These are phyloP conservation scores for Albula goreensis DNA, from an alignment of 2,113 vertebrate genomes.

Conservation along the genomic window DNA sequence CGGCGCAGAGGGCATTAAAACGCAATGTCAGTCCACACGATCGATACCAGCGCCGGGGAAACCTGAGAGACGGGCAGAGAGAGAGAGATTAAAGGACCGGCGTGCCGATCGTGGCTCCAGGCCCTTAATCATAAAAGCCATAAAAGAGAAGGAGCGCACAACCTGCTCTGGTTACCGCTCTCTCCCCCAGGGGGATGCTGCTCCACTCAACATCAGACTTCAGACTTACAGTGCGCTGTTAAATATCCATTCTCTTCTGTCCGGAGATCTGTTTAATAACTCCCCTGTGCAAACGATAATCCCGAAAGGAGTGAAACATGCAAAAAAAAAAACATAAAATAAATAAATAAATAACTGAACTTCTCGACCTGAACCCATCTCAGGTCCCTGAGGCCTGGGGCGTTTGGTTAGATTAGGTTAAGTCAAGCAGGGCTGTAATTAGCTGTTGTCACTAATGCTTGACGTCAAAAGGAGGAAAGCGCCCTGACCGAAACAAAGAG, in stretches of 20 bases:
- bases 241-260: not conserved
- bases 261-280: not conserved
- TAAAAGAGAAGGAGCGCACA: not conserved
- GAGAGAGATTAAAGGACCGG: constrained; percentile 20
- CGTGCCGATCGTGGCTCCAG: not conserved
- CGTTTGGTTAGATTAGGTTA: not conserved
- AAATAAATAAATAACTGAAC: not conserved
- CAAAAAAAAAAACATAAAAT: no score
- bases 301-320: not conserved
- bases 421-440: not conserved
- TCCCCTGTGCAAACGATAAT: not conserved
- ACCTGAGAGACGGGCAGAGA: not conserved
- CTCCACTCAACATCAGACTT: not conserved
- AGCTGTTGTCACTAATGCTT: not conserved
- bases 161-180: not conserved
- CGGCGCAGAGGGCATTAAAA: constrained; percentile 11
- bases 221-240: not conserved
- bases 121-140: constrained; percentile 10
- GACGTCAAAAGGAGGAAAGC: not conserved
- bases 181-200: not conserved
- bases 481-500: not conserved
- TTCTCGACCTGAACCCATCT: not conserved
- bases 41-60: not conserved
- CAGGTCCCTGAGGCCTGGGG: not conserved
- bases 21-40: constrained; percentile 10